Evolutionary conservation across 2,113 vertebrate species (phyloP).

Genomic region (Chloroceryle aenea): DNA sequence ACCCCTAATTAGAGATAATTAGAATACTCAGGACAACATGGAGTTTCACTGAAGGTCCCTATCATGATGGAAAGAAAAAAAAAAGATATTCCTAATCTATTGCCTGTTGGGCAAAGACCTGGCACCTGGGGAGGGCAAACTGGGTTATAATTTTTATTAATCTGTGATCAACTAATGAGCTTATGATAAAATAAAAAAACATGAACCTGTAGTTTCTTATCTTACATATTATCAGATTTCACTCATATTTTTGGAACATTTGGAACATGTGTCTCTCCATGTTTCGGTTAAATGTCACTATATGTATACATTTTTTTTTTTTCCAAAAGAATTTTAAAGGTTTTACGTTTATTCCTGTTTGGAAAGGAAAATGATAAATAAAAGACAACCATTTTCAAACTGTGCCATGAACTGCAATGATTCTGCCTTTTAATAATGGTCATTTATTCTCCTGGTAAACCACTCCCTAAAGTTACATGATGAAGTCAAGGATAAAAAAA

Average conservation of each 20-base stretch:
- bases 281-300: background rate
- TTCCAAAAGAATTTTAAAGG: background rate
- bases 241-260: background rate
- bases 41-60: background rate
- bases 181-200: background rate
- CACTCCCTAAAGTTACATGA: background rate
- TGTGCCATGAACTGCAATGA: background rate
- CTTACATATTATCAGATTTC: background rate
- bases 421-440: background rate
- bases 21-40: background rate
- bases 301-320: background rate
- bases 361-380: background rate
- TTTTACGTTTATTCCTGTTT: background rate
- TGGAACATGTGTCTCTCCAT: accelerated
- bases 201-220: background rate
- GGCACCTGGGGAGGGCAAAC: no score
- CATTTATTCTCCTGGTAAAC: background rate
- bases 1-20: background rate
- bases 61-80: background rate
- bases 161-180: background rate
- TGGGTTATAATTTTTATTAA: no score
- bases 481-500: background rate
- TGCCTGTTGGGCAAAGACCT: no score
- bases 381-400: background rate
- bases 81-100: no score